A percentile compares a stretch with the other conserved stretches of the same genome.
Evolutionary conservation across 2,113 vertebrate genomes (phyloP).

Genomic region (Alosa alosa): DNA sequence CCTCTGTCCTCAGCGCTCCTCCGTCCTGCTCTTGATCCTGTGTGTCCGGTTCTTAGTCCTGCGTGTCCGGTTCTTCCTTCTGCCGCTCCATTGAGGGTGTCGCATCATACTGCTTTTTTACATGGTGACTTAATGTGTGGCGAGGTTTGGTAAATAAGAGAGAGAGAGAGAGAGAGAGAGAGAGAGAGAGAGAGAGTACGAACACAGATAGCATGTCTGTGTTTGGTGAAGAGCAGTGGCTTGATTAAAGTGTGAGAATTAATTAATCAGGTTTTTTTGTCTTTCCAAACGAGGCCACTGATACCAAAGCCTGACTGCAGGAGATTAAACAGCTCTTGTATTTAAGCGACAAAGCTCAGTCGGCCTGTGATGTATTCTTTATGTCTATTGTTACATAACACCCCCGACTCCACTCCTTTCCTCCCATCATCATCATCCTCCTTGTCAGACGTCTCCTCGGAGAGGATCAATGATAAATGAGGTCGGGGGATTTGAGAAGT

Average conservation of each 20-base stretch:
- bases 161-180: neutral
- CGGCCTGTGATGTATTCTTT: slow-evolving; percentile 10
- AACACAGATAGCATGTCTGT: slow-evolving; percentile 17
- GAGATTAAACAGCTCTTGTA: slow-evolving; percentile 8
- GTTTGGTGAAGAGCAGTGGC: slow-evolving; percentile 16
- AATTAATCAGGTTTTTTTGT: slow-evolving; percentile 16
- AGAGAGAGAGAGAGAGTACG: neutral
- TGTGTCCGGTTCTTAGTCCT: too few species aligned
- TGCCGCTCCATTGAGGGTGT: neutral
- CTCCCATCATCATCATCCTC: neutral
- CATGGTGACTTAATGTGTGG: slow-evolving; percentile 21
- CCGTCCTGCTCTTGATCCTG: neutral
- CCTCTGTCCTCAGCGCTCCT: neutral
- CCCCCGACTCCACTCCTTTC: neutral
- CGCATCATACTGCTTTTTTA: neutral
- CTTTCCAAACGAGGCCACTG: slow-evolving; percentile 21
- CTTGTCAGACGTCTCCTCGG: neutral
- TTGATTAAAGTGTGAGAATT: slow-evolving; percentile 33
- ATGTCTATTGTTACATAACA: slow-evolving; percentile 18
- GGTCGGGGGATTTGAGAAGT: neutral
- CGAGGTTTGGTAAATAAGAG: slow-evolving; percentile 24
- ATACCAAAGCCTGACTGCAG: slow-evolving; percentile 17
- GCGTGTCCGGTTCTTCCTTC: too few species aligned
- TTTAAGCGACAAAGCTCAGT: slow-evolving; percentile 23
- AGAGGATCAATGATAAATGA: neutral